Evolutionary conservation across 64 coral and sea anemone genomes (phyloP).

Genomic region (Pocillopora damicornis): DNA sequence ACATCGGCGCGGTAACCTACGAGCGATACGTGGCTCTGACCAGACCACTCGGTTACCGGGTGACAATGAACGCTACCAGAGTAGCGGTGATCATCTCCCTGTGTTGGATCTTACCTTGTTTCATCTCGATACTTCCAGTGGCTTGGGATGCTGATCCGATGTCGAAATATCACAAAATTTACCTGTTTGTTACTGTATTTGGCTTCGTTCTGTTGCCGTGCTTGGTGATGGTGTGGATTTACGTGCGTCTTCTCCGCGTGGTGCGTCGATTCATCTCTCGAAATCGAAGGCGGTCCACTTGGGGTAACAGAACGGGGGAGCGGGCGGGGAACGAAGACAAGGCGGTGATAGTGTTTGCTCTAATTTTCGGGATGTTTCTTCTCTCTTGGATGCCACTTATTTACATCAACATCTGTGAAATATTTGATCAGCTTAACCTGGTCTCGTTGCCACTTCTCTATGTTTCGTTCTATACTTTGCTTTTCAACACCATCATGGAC

Average conservation of each 20-base stretch:
- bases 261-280: slow-evolving; percentile 74
- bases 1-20: slow-evolving; percentile 82
- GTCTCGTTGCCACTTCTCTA: slow-evolving; percentile 50
- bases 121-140: slow-evolving; percentile 66
- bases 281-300: slow-evolving; percentile 64
- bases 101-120: slow-evolving; percentile 58
- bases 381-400: slow-evolving; percentile 85
- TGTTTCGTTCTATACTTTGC: slow-evolving; percentile 73
- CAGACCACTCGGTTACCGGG: slow-evolving; percentile 64
- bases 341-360: slow-evolving; percentile 69
- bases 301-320: slow-evolving; percentile 82
- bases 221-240: slow-evolving; percentile 70
- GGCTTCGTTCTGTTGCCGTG: slow-evolving; percentile 66
- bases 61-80: slow-evolving; percentile 61
- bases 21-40: slow-evolving; percentile 81
- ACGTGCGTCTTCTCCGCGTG: slow-evolving; percentile 59
- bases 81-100: slow-evolving; percentile 38
- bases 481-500: slow-evolving; percentile 80
- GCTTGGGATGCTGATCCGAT: slow-evolving; percentile 53
- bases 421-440: slow-evolving; percentile 55
- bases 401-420: slow-evolving; percentile 72
- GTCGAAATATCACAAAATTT: slow-evolving; percentile 58
- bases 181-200: slow-evolving; percentile 57
- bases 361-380: slow-evolving; percentile 84
- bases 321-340: slow-evolving; percentile 90